Evolutionary conservation across 2,113 vertebrate species (phyloP), one percentile per base, ranked within the genome.

Genomic region (Muscicapa adusta): DNA sequence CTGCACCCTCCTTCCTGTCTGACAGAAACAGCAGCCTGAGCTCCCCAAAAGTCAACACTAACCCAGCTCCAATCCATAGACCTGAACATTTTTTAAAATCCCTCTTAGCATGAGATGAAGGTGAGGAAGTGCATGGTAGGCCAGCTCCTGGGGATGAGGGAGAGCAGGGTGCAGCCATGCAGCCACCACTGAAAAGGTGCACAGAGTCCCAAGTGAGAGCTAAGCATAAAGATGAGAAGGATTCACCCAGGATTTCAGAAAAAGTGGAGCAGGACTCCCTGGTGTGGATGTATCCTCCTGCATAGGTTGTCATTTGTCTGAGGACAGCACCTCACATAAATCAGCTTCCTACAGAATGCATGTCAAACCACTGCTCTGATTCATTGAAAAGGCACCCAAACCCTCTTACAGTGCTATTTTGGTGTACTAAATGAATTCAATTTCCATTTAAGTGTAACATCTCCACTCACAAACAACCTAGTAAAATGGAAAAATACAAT

Each of bases 401-500:
- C 40, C 70, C 89, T 91, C 81, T 87, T 51, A 75, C 91, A 93
- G 56, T 56, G 79, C 88, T 96, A 88, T 93, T 96, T 96, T 84
- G 47, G 75, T 76, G 51, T 56, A 66, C 34, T 38, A 88, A 75
- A 87, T 71, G 26, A 90, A 90, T 86, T 79, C 43, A 66, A 70
- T 86, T 93, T 92, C 88, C 83, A 90, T 80, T 70, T 91, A 85
- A 94, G 95, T 67, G 54, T 92, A 92, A 88, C 51, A 83, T 43
- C 51, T 90, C 43, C 18, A 80, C 40, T 72, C 0, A 0, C 68
- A 89, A 94, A 66, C 75, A 80, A 83, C 25, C 43, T 40, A 83
- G 34, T 76, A 54, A 82, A 90, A 80, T 65, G 70, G 61, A 87
- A 89, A 91, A 75, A 75, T 50, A 50, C 5, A 50, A 38, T 26